Evolutionary conservation across 2,888 invertebrate genomes (phyloP).

Genomic region (Zelleria hepariella): DNA sequence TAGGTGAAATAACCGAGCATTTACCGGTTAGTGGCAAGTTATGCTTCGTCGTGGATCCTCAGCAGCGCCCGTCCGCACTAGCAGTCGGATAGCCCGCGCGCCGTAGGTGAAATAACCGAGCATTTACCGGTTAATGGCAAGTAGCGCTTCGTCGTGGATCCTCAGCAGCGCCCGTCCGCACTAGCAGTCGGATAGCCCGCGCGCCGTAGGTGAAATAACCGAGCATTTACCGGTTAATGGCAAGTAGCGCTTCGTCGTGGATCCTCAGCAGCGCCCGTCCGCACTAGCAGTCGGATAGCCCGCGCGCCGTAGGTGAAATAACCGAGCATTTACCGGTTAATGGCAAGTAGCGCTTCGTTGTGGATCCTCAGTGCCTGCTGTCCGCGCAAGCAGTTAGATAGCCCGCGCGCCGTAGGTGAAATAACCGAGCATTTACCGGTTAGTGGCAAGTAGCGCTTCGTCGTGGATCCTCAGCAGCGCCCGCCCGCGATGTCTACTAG

Average conservation of each 20-base stretch:
- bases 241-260: background rate
- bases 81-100: no score
- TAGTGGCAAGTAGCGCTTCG: background rate
- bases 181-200: constrained; percentile 34
- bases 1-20: no score
- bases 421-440: no score
- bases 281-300: constrained; percentile 34
- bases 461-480: constrained; percentile 24
- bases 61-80: no score
- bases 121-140: background rate
- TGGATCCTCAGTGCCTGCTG: constrained; percentile 28
- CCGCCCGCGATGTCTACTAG: constrained; percentile 38
- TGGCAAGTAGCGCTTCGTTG: background rate
- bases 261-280: constrained; percentile 35
- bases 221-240: background rate
- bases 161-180: constrained; percentile 38
- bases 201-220: no score
- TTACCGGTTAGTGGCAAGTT: no score
- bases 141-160: background rate
- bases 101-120: no score
- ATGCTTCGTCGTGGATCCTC: no score
- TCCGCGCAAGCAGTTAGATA: constrained; percentile 38
- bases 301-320: no score
- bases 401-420: no score
- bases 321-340: no score